phyloP scores from a whole-genome alignment of 2,113 vertebrate genomes.

The Nannospalax galili region DNA sequence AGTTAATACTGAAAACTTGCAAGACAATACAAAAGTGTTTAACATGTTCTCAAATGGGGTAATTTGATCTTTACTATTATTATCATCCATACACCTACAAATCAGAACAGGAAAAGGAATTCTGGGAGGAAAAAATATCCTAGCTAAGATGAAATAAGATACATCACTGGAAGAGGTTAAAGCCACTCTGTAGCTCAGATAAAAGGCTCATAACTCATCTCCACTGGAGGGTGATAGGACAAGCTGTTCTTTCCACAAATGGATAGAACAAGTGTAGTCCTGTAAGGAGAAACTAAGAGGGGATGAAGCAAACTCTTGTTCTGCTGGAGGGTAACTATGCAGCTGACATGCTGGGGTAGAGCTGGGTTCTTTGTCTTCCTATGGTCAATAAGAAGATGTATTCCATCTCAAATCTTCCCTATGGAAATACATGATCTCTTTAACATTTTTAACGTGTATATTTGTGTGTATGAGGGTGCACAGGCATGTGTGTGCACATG shows the following conservation, averaged over 20 bases:
- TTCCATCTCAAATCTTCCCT: not conserved
- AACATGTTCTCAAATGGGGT: constrained; percentile 52
- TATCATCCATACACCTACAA: constrained; percentile 41
- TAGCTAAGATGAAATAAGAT: constrained; percentile 70
- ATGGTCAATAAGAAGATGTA: not conserved
- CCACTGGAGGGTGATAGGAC: constrained; percentile 53
- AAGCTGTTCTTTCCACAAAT: constrained; percentile 35
- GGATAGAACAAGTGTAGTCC: constrained; percentile 7
- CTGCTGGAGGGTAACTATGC: not conserved
- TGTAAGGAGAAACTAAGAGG: constrained; percentile 48
- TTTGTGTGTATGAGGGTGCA: too few relatives aligned
- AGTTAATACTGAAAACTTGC: constrained; percentile 57
- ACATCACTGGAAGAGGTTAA: constrained; percentile 76
- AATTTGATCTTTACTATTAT: constrained; percentile 67
- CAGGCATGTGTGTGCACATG: not conserved
- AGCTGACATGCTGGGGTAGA: not conserved
- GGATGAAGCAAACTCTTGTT: not conserved
- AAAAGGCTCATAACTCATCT: constrained; percentile 70
- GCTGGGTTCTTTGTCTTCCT: not conserved
- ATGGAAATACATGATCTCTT: not conserved
- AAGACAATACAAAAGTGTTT: constrained; percentile 57
- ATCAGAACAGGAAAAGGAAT: constrained; percentile 68
- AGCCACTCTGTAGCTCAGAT: constrained; percentile 48
- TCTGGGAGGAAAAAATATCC: not conserved
- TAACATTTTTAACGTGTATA: not conserved